These are phyloP conservation scores for Drosophila chauvacae DNA, from an alignment of 1,140 invertebrate species.

Conservation along the genomic window DNA sequence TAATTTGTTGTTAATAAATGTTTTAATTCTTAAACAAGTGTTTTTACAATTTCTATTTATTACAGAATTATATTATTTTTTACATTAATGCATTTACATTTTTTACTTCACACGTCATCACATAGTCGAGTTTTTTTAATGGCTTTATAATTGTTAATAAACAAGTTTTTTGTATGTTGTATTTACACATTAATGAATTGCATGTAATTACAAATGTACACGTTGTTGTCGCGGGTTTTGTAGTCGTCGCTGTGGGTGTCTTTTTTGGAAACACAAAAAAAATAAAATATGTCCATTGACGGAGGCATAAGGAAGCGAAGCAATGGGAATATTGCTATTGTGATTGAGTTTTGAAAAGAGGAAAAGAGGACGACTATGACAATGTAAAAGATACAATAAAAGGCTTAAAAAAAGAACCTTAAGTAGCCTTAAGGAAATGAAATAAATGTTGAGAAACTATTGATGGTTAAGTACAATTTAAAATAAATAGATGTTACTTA, in stretches of 20 bases:
- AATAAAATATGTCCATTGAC: slow-evolving; percentile 20
- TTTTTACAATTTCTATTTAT: neutral
- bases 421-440: neutral
- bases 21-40: neutral
- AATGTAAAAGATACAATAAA: neutral
- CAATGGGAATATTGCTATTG: slow-evolving; percentile 3
- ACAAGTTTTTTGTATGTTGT: slow-evolving; percentile 29
- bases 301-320: neutral
- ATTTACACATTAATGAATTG: slow-evolving; percentile 61
- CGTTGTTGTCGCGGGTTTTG: slow-evolving; percentile 14
- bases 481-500: neutral
- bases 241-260: slow-evolving; percentile 23
- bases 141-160: slow-evolving; percentile 43
- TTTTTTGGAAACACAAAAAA: slow-evolving; percentile 22
- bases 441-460: neutral
- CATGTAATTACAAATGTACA: slow-evolving; percentile 63
- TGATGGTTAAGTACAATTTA: neutral
- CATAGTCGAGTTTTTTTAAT: slow-evolving; percentile 2
- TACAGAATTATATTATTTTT: too few relatives aligned
- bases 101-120: slow-evolving; percentile 2
- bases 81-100: too few relatives aligned
- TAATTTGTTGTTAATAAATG: too few relatives aligned
- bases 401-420: neutral
- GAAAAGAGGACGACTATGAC: neutral
- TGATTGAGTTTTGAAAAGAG: neutral